These are phyloP conservation scores for Steatornis caripensis DNA, from an alignment of 2,113 vertebrate genomes.

Conservation along the genomic window DNA sequence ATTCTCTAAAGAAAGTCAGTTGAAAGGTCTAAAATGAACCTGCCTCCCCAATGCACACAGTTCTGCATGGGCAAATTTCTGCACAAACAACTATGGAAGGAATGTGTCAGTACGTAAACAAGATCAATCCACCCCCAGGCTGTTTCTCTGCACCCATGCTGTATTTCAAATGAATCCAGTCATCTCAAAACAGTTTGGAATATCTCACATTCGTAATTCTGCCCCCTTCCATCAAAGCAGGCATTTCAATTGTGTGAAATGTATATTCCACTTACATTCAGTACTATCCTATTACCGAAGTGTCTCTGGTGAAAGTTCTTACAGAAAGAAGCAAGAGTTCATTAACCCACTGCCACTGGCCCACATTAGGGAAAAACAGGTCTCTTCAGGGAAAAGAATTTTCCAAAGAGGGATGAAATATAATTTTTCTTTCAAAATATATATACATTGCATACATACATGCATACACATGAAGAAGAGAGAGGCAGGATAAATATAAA, in stretches of 20 bases:
- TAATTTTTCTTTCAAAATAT: conserved; percentile 2
- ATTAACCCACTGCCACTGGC: conserved; percentile 4
- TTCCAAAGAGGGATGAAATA: background rate
- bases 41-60: background rate
- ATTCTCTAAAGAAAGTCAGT: background rate
- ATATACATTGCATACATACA: background rate
- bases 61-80: background rate
- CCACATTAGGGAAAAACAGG: background rate
- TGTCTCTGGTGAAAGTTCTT: conserved; percentile 12
- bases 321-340: conserved; percentile 22
- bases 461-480: background rate
- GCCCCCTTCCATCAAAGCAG: background rate
- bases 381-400: background rate
- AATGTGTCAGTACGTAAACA: background rate
- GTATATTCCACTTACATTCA: conserved; percentile 45
- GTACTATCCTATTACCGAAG: background rate
- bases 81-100: background rate
- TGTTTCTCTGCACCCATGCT: background rate
- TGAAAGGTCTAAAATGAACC: background rate
- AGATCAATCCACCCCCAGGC: background rate
- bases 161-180: background rate
- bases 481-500: background rate
- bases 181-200: conserved; percentile 7
- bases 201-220: conserved; percentile 23
- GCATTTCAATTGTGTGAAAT: background rate